Percentiles rank a stretch among this genome's conserved stretches.
Evolutionary conservation across 2,888 invertebrate genomes (phyloP).

Genomic region (Plagodis dolabraria): DNA sequence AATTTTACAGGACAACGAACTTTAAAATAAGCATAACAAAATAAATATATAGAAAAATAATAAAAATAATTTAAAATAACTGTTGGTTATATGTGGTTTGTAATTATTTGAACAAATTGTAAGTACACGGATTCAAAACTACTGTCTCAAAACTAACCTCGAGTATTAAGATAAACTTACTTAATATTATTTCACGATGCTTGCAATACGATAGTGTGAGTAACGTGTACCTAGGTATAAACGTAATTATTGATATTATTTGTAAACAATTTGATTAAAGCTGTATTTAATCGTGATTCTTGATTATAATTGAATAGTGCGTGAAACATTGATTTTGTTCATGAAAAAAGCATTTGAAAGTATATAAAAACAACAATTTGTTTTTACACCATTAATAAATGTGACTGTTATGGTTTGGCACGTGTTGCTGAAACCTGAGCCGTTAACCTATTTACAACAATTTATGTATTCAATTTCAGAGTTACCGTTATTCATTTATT

Average conservation of each 20-base stretch:
- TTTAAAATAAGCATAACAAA: no score
- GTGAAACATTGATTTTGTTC: constrained; percentile 15
- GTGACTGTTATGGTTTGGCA: constrained; percentile 57
- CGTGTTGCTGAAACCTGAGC: constrained; percentile 52
- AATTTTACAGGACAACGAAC: no score
- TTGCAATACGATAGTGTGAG: neutral
- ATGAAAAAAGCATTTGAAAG: constrained; percentile 16
- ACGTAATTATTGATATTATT: neutral
- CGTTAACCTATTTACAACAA: constrained; percentile 53
- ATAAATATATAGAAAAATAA: no score
- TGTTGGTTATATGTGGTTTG: no score
- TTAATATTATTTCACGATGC: no score
- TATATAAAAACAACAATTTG: constrained; percentile 9
- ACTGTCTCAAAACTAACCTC: no score
- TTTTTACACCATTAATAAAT: constrained; percentile 13
- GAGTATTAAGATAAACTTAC: no score
- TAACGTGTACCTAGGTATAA: neutral
- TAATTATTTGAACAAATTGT: no score
- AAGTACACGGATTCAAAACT: no score
- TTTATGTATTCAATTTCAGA: constrained; percentile 52
- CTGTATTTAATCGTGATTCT: neutral
- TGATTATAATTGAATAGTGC: neutral
- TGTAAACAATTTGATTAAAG: neutral
- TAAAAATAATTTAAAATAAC: no score
- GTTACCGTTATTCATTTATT: constrained; percentile 54